A percentile compares a stretch with the other conserved stretches of the same genome.
Conservation (phyloP, 2,797 vertebrate genomes). For the Cichlasoma orientale region DNA sequence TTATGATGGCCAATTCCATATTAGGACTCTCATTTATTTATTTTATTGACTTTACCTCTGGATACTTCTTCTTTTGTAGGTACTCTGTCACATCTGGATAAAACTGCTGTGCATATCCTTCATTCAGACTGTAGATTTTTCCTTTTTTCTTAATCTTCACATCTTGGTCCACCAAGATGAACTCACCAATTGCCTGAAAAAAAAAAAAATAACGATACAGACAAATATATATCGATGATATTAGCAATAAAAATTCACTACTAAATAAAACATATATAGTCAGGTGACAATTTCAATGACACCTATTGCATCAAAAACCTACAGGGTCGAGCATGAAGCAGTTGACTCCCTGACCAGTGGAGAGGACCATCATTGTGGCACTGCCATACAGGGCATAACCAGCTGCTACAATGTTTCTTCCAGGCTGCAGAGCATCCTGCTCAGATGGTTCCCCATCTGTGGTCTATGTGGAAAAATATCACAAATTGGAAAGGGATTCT, state of each 20-base stretch:
- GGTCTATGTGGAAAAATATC: conserved; percentile 63
- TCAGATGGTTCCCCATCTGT: conserved; percentile 84
- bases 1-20: neutral
- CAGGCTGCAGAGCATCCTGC: conserved; percentile 90
- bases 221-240: neutral
- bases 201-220: neutral
- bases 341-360: conserved; percentile 91
- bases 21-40: neutral
- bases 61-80: conserved; percentile 93
- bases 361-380: conserved; percentile 95
- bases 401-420: conserved; percentile 91
- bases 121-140: conserved; percentile 96
- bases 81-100: conserved; percentile 91
- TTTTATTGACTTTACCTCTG: conserved; percentile 78
- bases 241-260: neutral
- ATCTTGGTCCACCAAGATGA: conserved; percentile 91
- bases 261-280: neutral
- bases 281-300: neutral
- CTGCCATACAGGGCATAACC: conserved; percentile 97
- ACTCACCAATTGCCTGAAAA: conserved; percentile 92
- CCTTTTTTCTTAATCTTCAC: conserved; percentile 96
- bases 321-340: conserved; percentile 99
- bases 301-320: conserved; percentile 35
- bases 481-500: neutral
- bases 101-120: conserved; percentile 93